Base-by-base conservation (phyloP, 2,113 vertebrate genomes). In the Dasypus novemcinctus region DNA sequence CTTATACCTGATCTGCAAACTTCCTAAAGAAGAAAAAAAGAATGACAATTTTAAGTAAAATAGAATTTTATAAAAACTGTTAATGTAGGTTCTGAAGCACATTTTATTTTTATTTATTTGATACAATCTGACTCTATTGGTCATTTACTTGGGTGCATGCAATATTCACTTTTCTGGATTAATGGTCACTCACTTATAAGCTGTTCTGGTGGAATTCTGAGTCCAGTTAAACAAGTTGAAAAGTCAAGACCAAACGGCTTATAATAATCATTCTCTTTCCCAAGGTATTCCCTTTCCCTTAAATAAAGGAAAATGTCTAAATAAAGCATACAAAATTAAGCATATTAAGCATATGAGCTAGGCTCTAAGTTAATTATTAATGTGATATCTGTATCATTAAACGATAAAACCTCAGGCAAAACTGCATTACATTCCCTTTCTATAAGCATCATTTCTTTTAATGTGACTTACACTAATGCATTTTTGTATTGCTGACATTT, bases 1-100 rank as follows among this genome's bases (percentile, higher is more conserved):
- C 64, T 98, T 99, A 96, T 99, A 99, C 3, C 98, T 98, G 63
- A 99, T 97, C 69, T 99, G 98, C 95, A 99, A 98, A 97, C 98
- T 98, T 97, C 98, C 98, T 99, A 92, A 52, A 95, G n/a, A 69
- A 57, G 38, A 18, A 18, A 87, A 2, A 92, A 93, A 93, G 87
- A 93, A 96, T 74, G 0, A 0, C 89, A 84, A 17, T 83, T 94
- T 92, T 66, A 61, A 46, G 82, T 36, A 78, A 81, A 74, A 46
- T 57, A 33, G 14, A 66, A 87, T 81, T 66, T 76, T 76, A 66
- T 36, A 72, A 81, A 54, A 87, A 57, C 14, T 10, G 2, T 7
- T 8, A 31, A 54, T 15, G 18, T 18, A 87, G 18, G 25, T 81
- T 86, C 36, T 72, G 66, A 57, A 29, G 15, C n/a, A 54, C 8